These are phyloP conservation scores for Pycnonotus jocosus DNA, from an alignment of 2,113 vertebrate genomes.

Conservation along the genomic window DNA sequence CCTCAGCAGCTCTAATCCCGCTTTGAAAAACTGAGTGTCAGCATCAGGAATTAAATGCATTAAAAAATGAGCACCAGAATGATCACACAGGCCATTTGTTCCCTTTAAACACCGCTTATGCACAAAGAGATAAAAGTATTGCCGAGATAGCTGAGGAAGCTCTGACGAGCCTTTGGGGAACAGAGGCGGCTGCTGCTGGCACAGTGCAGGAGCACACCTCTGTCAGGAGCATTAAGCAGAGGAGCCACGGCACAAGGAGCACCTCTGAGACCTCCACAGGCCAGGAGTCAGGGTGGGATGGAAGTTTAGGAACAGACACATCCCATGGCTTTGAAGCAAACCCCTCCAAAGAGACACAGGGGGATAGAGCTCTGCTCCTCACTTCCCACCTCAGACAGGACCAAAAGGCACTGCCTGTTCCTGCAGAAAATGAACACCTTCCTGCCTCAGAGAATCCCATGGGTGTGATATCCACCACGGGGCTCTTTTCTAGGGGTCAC, in stretches of 20 bases:
- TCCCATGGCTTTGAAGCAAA: background rate
- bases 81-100: background rate
- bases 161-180: background rate
- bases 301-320: background rate
- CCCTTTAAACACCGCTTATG: background rate
- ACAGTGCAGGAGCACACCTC: rapidly evolving
- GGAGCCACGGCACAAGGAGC: background rate
- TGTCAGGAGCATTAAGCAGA: background rate
- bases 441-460: background rate
- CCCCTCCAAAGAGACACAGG: rapidly evolving
- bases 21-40: background rate
- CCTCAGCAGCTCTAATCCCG: background rate
- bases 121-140: background rate
- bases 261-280: background rate
- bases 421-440: background rate
- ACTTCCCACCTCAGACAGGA: background rate
- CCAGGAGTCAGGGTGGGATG: background rate
- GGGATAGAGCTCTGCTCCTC: background rate
- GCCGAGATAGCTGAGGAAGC: background rate
- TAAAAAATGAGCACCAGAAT: background rate
- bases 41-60: constrained; percentile 9
- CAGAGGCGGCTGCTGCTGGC: background rate
- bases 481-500: background rate
- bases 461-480: rapidly evolving
- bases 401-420: rapidly evolving